These are phyloP conservation scores for Manis javanica DNA, from an alignment of 2,797 vertebrate genomes.

Conservation along the genomic window DNA sequence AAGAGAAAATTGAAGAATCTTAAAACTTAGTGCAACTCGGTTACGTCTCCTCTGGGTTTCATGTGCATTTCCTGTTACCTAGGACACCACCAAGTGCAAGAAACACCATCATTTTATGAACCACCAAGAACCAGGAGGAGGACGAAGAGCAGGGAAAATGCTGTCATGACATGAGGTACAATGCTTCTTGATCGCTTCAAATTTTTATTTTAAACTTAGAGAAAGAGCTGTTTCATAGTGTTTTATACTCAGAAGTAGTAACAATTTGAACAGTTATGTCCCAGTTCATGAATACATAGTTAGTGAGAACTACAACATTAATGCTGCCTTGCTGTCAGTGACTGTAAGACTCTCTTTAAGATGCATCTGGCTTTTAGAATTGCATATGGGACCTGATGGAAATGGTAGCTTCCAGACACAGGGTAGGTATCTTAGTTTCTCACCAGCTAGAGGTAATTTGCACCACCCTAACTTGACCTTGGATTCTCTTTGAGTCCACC, in stretches of 20 bases:
- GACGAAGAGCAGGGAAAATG: neutral
- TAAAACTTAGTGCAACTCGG: neutral
- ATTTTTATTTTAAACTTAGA: neutral
- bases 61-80: accelerated
- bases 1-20: neutral
- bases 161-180: accelerated
- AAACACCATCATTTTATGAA: neutral
- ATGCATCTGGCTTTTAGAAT: neutral
- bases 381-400: neutral
- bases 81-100: neutral
- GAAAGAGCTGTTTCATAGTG: neutral
- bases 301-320: neutral
- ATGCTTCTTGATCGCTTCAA: neutral
- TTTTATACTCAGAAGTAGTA: neutral
- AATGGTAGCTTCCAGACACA: neutral
- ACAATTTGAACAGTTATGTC: neutral
- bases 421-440: neutral
- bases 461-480: neutral
- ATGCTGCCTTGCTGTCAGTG: neutral
- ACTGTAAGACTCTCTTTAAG: neutral
- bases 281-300: neutral
- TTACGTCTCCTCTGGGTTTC: neutral
- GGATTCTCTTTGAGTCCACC: neutral
- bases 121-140: neutral
- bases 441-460: neutral